A percentile compares a stretch with the other conserved stretches of the same genome.
phyloP scores from a whole-genome alignment of 2,888 invertebrate genomes.

The Philopedon plagiatum region DNA sequence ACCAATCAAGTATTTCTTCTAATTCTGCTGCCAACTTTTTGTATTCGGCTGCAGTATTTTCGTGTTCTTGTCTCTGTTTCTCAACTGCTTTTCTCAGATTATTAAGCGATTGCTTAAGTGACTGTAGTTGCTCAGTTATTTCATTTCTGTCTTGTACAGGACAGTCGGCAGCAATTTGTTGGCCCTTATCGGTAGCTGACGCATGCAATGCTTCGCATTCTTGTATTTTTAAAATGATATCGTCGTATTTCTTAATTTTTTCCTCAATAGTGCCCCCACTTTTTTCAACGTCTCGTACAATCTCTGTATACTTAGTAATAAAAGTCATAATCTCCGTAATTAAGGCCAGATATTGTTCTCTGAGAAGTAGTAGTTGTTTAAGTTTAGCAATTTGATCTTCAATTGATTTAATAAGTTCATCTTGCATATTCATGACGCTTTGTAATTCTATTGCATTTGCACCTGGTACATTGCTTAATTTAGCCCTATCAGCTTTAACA shows the following conservation, averaged over 20 bases:
- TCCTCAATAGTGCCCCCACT: slow-evolving; percentile 87
- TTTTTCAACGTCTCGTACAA: slow-evolving; percentile 88
- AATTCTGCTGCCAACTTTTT: slow-evolving; percentile 86
- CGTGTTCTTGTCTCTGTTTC: slow-evolving; percentile 88
- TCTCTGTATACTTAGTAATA: slow-evolving; percentile 87
- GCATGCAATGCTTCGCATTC: slow-evolving; percentile 91
- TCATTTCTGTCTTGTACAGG: slow-evolving; percentile 89
- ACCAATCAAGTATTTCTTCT: slow-evolving; percentile 86
- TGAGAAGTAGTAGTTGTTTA: slow-evolving; percentile 81
- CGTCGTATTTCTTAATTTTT: slow-evolving; percentile 89
- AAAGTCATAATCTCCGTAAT: slow-evolving; percentile 91
- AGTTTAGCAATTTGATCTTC: slow-evolving; percentile 89
- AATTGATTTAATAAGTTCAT: slow-evolving; percentile 87
- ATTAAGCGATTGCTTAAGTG: slow-evolving; percentile 86
- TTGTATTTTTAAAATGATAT: slow-evolving; percentile 88
- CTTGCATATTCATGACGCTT: slow-evolving; percentile 84
- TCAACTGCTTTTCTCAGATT: slow-evolving; percentile 86
- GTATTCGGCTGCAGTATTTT: slow-evolving; percentile 89
- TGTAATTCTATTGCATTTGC: slow-evolving; percentile 85
- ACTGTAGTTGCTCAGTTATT: slow-evolving; percentile 89
- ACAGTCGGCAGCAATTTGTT: slow-evolving; percentile 93
- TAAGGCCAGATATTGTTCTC: slow-evolving; percentile 90
- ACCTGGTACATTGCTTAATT: slow-evolving; percentile 83
- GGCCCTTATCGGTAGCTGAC: slow-evolving; percentile 91
- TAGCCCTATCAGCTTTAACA: slow-evolving; percentile 83